Evolutionary conservation across 2,888 invertebrate genomes (phyloP).

Genomic region (Urechis unicinctus): DNA sequence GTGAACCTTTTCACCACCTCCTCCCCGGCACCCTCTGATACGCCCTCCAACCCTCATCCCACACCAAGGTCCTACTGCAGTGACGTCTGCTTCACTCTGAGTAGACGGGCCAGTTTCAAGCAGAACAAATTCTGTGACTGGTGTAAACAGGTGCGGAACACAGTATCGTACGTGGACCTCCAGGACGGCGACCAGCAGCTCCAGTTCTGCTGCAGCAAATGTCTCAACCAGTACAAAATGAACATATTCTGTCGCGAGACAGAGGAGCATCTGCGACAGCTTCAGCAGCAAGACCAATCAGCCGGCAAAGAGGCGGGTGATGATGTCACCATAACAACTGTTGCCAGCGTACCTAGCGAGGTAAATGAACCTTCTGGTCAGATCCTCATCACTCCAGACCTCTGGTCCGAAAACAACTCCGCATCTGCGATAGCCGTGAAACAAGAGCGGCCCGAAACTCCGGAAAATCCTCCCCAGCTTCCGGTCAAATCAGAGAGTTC

Average conservation of each 20-base stretch:
- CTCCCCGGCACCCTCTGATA: constrained; percentile 35
- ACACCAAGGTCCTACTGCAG: constrained; percentile 64
- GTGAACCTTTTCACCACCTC: constrained; percentile 43
- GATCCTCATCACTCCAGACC: constrained; percentile 76
- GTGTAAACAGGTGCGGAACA: constrained; percentile 84
- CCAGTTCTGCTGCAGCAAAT: constrained; percentile 84
- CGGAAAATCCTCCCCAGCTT: too few relatives aligned
- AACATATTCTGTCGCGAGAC: constrained; percentile 92
- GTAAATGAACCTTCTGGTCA: constrained; percentile 3
- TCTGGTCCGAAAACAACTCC: constrained; percentile 59
- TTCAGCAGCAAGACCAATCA: constrained; percentile 49
- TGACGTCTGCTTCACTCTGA: constrained; percentile 77
- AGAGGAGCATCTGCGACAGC: constrained; percentile 75
- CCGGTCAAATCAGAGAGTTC: too few relatives aligned
- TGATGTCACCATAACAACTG: background rate
- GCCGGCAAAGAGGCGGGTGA: background rate
- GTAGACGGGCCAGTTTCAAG: constrained; percentile 81
- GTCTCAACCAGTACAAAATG: constrained; percentile 93
- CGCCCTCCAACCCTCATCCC: constrained; percentile 34
- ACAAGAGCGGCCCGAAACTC: background rate
- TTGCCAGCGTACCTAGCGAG: background rate
- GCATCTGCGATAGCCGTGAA: background rate
- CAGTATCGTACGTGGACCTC: constrained; percentile 85
- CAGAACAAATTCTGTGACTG: constrained; percentile 85
- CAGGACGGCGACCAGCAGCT: constrained; percentile 85